Base-by-base conservation (phyloP, 2,888 invertebrate genomes). In the Chrysotoxum bicinctum region DNA sequence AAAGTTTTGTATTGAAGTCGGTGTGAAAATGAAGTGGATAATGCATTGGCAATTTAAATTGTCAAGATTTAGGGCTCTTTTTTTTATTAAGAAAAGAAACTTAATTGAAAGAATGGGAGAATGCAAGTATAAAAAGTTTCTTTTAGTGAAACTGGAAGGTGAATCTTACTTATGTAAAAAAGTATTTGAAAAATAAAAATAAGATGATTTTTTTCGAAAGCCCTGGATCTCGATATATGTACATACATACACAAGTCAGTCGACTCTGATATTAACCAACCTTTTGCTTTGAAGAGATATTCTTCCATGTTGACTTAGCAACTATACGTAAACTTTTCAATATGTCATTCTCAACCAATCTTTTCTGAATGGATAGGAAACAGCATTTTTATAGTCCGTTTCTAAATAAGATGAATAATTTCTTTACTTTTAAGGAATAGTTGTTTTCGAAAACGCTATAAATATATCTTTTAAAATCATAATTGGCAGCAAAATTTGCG, bases 11-110 rank as follows among this genome's bases (percentile, higher is more conserved):
- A 72, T 74, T 69, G 78, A 70, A 56, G 69, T 23, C 37, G 48
- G 40, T 9, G 50, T 23, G 58, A 75, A 64, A 79, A 72, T 79
- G 64, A 79, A 79, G 79, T 62, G 83, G 78, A 73, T 69, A 54
- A 74, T 78, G 62, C 69, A 64, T 60, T 73, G 58, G 23, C 64
- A 75, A 75, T 75, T 84, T 84, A 84, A 72, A 48, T 75, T 84
- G 69, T 75, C 70, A 72, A 58, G 81, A 82, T 72, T 72, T 76
- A 72, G 50, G 56, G 40, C 16, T 37, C 12, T 72, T 60, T 10
- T 14, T 64, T 3, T 5, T 10, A 14, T 6, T 37, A 1, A 37
- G 48, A 37, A 40, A 23, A n/a, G 35, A 14, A 30, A 16, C 19
- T 48, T 68, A 79, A 80, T 52, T 74, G 74, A 73, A 73, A 73